Base-by-base conservation (phyloP, 2,797 vertebrate species). In the Schizothorax lantsangensis region DNA sequence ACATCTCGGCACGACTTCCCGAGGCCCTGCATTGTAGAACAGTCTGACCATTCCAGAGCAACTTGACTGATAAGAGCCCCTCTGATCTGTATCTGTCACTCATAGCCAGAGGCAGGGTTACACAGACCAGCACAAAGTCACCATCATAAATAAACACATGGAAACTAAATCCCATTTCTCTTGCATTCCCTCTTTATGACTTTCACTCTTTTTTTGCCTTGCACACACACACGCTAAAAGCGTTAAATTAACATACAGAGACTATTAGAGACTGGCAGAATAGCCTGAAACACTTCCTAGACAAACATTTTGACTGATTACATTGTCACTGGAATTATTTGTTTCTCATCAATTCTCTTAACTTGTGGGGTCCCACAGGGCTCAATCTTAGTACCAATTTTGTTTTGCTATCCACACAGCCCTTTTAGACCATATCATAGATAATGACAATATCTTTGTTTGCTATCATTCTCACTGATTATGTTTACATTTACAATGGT, bases 41-140 rank as follows among this genome's bases (percentile, higher is more conserved):
- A 91, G 87, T 90, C 91, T 75, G 84, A 84, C 80, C 86, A 75
- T 88, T 89, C 77, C 88, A 71, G 84, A 83, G 81, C 73, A 69
- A 62, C 33, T 52, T 66, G 86, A 68, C 91, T 92, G 95, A 96
- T 96, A 95, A 95, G 91, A 89, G 88, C 77, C 78, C 91, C 75
- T 91, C 91, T 93, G 95, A 95, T 96, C 92, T 47, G 90, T 95
- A 96, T 95, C 95, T 94, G 93, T 94, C 94, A 92, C 89, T 94
- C 93, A 94, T 87, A 92, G 93, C 91, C 91, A 75, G 91, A 93
- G 92, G 92, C 91, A 87, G 92, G 91, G 91, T 84, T 84, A 73
- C 86, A 83, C 52, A 79, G 72, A 84, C 81, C 54, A 73, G 84
- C 71, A 87, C 75, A 88, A 64, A 85, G 72, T 84, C 74, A 83